Conservation (phyloP, 2,113 vertebrate genomes). For the Sebastes fasciatus region DNA sequence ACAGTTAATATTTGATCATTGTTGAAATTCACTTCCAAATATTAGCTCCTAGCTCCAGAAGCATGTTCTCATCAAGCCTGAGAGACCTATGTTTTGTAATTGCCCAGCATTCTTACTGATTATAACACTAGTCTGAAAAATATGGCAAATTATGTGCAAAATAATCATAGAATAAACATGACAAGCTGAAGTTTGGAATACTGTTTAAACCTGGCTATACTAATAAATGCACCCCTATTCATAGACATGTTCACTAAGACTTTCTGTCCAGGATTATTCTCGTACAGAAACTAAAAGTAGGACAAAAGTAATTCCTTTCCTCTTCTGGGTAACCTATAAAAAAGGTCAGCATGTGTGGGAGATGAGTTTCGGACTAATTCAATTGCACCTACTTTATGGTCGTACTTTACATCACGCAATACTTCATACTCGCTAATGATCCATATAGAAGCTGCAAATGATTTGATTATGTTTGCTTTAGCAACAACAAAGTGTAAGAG, state of each 20-base stretch:
- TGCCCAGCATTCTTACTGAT: not conserved
- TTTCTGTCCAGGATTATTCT: slow-evolving; percentile 29
- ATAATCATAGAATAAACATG: not conserved
- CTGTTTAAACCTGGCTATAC: not conserved
- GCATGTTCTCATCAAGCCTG: slow-evolving; percentile 33
- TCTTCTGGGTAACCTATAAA: slow-evolving; percentile 65
- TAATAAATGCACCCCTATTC: slow-evolving; percentile 31
- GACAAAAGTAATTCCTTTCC: slow-evolving; percentile 69
- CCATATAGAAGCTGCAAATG: slow-evolving; percentile 15
- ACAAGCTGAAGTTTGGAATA: too few relatives aligned
- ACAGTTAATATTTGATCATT: slow-evolving; percentile 22
- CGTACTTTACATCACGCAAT: slow-evolving; percentile 19
- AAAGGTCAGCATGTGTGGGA: slow-evolving; percentile 39
- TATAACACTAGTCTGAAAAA: not conserved
- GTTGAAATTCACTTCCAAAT: slow-evolving; percentile 16
- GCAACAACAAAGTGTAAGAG: slow-evolving; percentile 3
- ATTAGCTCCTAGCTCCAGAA: slow-evolving; percentile 9
- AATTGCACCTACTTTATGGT: slow-evolving; percentile 40
- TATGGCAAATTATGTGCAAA: not conserved
- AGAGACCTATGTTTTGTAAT: not conserved
- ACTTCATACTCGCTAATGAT: slow-evolving; percentile 16
- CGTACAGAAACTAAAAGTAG: slow-evolving; percentile 48
- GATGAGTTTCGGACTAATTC: slow-evolving; percentile 45
- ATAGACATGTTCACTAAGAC: slow-evolving; percentile 47
- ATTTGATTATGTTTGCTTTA: slow-evolving; percentile 45